Base-by-base conservation (phyloP, 2,888 invertebrate species). In the Xestia sexstrigata region DNA sequence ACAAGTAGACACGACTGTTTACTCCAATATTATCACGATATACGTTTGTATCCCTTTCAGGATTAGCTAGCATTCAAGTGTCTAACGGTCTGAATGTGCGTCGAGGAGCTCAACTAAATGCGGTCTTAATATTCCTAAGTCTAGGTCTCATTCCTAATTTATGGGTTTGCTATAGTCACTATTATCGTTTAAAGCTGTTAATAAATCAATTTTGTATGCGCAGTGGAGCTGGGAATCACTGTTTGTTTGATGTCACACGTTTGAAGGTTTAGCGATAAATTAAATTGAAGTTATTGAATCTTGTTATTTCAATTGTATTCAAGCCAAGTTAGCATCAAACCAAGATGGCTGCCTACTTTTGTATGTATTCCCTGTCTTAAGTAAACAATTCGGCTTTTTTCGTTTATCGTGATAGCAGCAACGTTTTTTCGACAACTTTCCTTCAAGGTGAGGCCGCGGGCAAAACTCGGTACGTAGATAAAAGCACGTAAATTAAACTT, bases 401-500 rank as follows among this genome's bases (percentile, higher is more conserved):
- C 30, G 58, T 74, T 71, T 70, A 84, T 60, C 71, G 39, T 2
- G 49, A 81, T 39, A 62, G 30, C 74, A 47, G 60, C n/a, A 65
- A 26, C 52, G 82, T 85, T 76, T 84, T 84, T 79, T 75, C 79
- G 30, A 70, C 68, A 79, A 82, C 72, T 85, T 85, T 82, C 78
- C 67, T 47, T 45, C 60, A 70, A 85, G 70, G 79, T 79, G 58
- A 70, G 26, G 58, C 85, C 72, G 67, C 72, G 67, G 82, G 82
- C 82, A 26, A 65, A 72, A 78, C 35, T 70, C 74, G 45, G 67
- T 74, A 63, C 70, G 68, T 66, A 76, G 77, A 74, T 78, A 80
- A 77, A 86, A 79, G 65, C 65, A 82, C 78, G 76, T 82, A 81
- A 87, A 87, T 87, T 84, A 86, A 86, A 86, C 79, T 82, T 88